Conservation (phyloP, 2,888 invertebrate species). For the Tanypteryx hageni region DNA sequence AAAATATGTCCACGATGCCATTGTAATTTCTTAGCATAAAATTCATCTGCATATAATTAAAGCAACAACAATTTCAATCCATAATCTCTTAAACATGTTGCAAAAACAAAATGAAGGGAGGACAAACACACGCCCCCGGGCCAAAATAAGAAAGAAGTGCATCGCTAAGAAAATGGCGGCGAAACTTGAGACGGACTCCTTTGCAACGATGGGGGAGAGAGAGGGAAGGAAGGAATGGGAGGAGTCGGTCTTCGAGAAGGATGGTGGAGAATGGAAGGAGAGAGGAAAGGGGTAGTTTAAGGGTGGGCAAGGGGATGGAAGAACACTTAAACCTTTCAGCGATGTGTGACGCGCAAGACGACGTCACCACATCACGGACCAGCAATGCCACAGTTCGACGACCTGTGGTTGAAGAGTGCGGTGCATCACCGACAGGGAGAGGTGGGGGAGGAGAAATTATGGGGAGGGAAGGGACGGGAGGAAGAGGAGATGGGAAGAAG, state of each 20-base stretch:
- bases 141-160: not conserved
- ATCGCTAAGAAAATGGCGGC: conserved; percentile 5
- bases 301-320: not conserved
- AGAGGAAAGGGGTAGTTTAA: not conserved
- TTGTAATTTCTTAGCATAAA: too few species aligned
- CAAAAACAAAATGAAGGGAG: too few species aligned
- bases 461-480: not conserved
- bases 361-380: conserved; percentile 38
- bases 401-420: not conserved
- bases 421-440: not conserved
- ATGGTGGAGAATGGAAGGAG: not conserved
- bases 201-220: not conserved
- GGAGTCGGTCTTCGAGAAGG: not conserved
- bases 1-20: too few species aligned
- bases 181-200: not conserved
- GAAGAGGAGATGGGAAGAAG: not conserved
- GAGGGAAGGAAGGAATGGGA: not conserved
- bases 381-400: not conserved
- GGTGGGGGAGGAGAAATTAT: not conserved
- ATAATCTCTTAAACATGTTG: too few species aligned
- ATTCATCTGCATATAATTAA: too few species aligned
- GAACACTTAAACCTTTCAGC: conserved; percentile 49
- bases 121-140: too few species aligned
- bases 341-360: conserved; percentile 45
- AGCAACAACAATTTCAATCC: too few species aligned